Conservation (phyloP, 64 coral and sea anemone genomes). For the Porites australiensis region DNA sequence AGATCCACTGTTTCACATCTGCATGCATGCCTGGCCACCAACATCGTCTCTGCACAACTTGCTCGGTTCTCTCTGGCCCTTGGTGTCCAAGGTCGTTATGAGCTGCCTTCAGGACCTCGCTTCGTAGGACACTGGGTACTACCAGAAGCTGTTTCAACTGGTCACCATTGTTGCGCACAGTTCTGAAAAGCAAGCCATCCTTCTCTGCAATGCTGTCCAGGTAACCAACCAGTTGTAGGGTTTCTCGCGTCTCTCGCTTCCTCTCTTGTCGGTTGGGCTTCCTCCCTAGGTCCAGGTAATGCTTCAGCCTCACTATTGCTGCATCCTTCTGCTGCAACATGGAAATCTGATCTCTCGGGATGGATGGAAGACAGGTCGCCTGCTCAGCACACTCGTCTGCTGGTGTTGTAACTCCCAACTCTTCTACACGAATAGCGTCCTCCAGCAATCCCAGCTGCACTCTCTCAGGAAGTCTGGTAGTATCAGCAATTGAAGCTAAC, state of each 20-base stretch:
- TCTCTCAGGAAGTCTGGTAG: background rate
- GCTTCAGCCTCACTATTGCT: background rate
- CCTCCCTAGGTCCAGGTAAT: constrained; percentile 10
- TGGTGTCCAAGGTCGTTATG: constrained; percentile 14
- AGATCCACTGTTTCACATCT: constrained; percentile 3
- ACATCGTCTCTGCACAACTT: background rate
- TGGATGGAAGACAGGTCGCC: constrained; percentile 38
- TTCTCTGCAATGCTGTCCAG: background rate
- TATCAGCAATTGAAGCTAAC: background rate
- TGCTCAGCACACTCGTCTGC: background rate
- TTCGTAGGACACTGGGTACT: background rate
- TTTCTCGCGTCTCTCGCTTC: constrained; percentile 15
- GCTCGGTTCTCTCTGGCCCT: constrained; percentile 23
- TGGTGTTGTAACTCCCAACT: background rate
- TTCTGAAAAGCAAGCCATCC: background rate
- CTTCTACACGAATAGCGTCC: background rate
- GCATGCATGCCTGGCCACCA: constrained; percentile 51
- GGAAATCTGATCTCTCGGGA: constrained; percentile 43
- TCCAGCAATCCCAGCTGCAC: constrained; percentile 34
- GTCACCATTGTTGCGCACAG: background rate
- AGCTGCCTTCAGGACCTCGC: constrained; percentile 15
- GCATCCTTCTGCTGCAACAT: constrained; percentile 23
- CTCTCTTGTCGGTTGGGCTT: background rate
- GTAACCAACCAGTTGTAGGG: constrained; percentile 12
- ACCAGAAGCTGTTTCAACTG: background rate